Base-by-base conservation (phyloP, 2,797 vertebrate species). In the Poecilia gillii region DNA sequence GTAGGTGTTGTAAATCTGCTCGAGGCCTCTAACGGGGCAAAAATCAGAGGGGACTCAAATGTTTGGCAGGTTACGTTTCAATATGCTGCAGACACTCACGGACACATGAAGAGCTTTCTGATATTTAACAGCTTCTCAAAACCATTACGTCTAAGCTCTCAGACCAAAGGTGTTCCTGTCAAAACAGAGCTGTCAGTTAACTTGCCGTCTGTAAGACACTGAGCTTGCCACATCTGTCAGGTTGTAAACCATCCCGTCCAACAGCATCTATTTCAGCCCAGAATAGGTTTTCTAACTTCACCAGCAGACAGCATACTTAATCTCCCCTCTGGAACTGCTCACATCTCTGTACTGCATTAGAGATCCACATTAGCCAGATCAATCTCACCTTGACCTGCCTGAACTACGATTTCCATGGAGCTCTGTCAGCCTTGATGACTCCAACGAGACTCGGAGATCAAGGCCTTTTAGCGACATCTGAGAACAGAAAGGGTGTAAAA, bases 31-130 rank as follows among this genome's bases (percentile, higher is more conserved):
- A 36, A 74, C 74, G 71, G 12, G n/a, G 25, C 36, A 28, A 53
- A 14, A 66, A 76, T 74, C 68, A 72, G 75, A 76, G 62, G 80
- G 39, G 73, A 80, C 23, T 57, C 49, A n/a, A 39, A 77, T 78
- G 81, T 78, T 72, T 84, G 79, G 73, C 80, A 87, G 85, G 76
- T 80, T 81, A 74, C 77, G 83, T 79, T 81, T 88, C 80, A 73
- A 57, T 77, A 71, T 68, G 33, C 72, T 75, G 81, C 80, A 80
- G 77, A 79, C 87, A 71, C 74, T 80, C 77, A 88, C 70, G 76
- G 79, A 85, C 80, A 39, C 20, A 66, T 39, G 36, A 66, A 25
- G 8, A 68, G 33, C 33, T 68, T 57, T 84, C 81, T 62, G 18
- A 73, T 78, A 86, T 77, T 90, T 53, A 78, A 83, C 79, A 77